phyloP scores from a whole-genome alignment of 2,888 invertebrate species.

The Blastobasis lacticolella region DNA sequence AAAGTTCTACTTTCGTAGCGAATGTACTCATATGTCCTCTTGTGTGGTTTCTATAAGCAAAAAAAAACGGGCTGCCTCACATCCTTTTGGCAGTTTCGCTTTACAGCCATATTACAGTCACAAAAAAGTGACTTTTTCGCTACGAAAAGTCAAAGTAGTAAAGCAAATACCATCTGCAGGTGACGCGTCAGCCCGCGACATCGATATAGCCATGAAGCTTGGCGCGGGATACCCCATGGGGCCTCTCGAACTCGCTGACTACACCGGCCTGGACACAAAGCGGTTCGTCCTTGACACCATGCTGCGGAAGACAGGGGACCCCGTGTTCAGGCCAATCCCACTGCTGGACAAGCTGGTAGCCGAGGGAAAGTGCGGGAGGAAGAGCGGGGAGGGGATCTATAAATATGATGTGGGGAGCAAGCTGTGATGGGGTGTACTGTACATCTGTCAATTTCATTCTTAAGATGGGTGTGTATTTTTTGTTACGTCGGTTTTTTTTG shows the following conservation, averaged over 20 bases:
- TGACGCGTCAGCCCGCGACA: slow-evolving; percentile 82
- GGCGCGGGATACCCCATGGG: slow-evolving; percentile 96
- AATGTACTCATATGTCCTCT: too few relatives aligned
- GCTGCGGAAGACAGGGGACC: slow-evolving; percentile 76
- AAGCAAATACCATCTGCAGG: slow-evolving; percentile 43
- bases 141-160: too few relatives aligned
- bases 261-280: slow-evolving; percentile 88
- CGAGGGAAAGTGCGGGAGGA: slow-evolving; percentile 86
- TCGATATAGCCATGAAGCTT: slow-evolving; percentile 92
- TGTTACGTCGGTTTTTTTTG: too few relatives aligned
- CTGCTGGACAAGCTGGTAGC: slow-evolving; percentile 80
- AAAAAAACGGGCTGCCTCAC: too few relatives aligned
- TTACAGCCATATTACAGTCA: too few relatives aligned
- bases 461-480: too few relatives aligned
- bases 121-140: too few relatives aligned
- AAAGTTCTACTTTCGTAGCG: too few relatives aligned
- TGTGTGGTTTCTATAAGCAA: too few relatives aligned
- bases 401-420: slow-evolving; percentile 61
- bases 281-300: slow-evolving; percentile 86
- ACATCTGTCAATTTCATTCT: too few relatives aligned
- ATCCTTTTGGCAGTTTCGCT: too few relatives aligned
- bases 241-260: slow-evolving; percentile 89
- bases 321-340: slow-evolving; percentile 70
- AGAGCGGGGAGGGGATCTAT: slow-evolving; percentile 90
- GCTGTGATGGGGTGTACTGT: too few relatives aligned